These are phyloP conservation scores for Ormyrus nitidulus DNA, from an alignment of 2,888 invertebrate genomes.

Conservation along the genomic window DNA sequence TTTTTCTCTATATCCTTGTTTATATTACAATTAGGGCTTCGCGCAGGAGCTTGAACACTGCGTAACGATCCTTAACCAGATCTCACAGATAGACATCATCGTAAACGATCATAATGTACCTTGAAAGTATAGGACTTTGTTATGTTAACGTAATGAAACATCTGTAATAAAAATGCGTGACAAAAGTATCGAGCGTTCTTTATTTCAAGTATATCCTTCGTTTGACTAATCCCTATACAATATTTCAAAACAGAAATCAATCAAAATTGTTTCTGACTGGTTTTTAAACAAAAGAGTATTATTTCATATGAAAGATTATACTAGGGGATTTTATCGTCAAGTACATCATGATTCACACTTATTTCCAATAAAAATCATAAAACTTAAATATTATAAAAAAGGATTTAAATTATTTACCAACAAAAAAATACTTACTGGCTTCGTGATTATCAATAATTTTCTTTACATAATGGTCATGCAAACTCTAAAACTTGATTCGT, in stretches of 20 bases:
- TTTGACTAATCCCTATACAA: neutral
- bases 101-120: conserved; percentile 74
- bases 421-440: conserved; percentile 24
- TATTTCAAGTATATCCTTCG: neutral
- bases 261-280: too few relatives aligned
- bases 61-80: conserved; percentile 69
- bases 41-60: conserved; percentile 68
- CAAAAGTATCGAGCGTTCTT: conserved; percentile 57
- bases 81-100: conserved; percentile 72
- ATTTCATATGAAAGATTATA: too few relatives aligned
- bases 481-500: conserved; percentile 13
- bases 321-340: too few relatives aligned
- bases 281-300: too few relatives aligned
- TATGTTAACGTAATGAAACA: conserved; percentile 73
- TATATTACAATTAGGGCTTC: conserved; percentile 49
- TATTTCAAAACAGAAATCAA: too few relatives aligned
- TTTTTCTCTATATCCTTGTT: conserved; percentile 34
- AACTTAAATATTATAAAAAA: neutral
- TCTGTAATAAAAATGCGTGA: conserved; percentile 72
- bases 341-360: too few relatives aligned
- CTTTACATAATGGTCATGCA: conserved; percentile 14
- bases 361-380: too few relatives aligned
- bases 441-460: conserved; percentile 26
- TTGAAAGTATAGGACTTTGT: conserved; percentile 75
- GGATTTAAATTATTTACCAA: conserved; percentile 8